These are phyloP conservation scores for Mormoops blainvillei DNA, from an alignment of 2,113 vertebrate genomes.

Conservation along the genomic window DNA sequence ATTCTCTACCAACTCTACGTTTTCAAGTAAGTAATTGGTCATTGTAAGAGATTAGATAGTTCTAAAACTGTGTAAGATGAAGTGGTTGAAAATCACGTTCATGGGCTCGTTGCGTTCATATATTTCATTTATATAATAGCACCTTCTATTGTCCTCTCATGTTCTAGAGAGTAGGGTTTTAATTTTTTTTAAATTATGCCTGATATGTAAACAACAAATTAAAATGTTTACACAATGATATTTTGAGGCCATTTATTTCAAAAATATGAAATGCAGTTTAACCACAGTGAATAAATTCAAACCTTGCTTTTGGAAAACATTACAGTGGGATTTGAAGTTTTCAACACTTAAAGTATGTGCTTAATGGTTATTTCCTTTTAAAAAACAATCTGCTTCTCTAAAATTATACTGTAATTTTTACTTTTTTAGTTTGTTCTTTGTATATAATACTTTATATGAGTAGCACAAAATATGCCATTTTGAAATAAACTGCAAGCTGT, in stretches of 20 bases:
- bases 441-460: background rate
- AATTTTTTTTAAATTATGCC: conserved; percentile 8
- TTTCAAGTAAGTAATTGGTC: background rate
- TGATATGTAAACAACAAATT: conserved; percentile 5
- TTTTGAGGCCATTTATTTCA: conserved; percentile 25
- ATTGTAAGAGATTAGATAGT: background rate
- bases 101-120: background rate
- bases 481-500: background rate
- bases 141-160: background rate
- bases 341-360: background rate
- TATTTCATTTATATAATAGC: background rate
- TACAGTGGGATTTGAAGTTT: background rate
- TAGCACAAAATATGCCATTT: background rate
- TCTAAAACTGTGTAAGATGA: background rate
- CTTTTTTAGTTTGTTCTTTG: background rate
- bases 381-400: background rate
- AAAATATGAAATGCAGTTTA: background rate
- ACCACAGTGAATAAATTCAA: background rate
- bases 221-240: background rate
- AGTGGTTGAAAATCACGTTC: background rate
- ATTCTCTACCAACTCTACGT: background rate
- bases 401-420: background rate
- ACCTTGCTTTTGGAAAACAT: background rate
- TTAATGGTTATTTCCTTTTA: conserved; percentile 15
- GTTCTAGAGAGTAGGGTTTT: conserved; percentile 5